These are phyloP conservation scores for Belonocnema kinseyi DNA, from an alignment of 1,140 invertebrate genomes.

Conservation along the genomic window DNA sequence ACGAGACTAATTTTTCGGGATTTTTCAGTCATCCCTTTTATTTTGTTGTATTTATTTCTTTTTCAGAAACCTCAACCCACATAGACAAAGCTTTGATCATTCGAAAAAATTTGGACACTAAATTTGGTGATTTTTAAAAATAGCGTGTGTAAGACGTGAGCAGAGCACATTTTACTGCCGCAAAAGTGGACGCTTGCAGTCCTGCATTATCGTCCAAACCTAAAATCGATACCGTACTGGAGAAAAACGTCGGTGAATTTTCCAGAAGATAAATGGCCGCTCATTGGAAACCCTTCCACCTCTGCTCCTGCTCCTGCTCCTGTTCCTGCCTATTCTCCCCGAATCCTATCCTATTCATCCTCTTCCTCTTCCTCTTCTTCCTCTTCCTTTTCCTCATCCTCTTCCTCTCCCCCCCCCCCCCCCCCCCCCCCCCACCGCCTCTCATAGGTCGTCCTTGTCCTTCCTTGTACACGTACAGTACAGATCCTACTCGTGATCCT, in stretches of 20 bases:
- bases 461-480: not conserved
- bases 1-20: too few species aligned
- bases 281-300: slow-evolving; percentile 62
- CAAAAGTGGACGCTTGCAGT: slow-evolving; percentile 30
- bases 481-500: slow-evolving; percentile 16
- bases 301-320: slow-evolving; percentile 1
- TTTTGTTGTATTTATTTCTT: too few species aligned
- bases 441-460: not conserved
- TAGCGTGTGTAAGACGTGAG: slow-evolving; percentile 3
- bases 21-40: too few species aligned
- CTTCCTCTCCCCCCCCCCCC: too few species aligned
- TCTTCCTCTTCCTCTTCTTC: not conserved
- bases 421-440: not conserved
- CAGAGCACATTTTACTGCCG: slow-evolving; percentile 22
- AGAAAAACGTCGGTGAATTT: slow-evolving; percentile 65
- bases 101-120: not conserved
- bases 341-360: not conserved
- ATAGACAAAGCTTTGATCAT: not conserved
- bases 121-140: not conserved
- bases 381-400: slow-evolving; percentile 1
- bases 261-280: slow-evolving; percentile 64
- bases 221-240: slow-evolving; percentile 64
- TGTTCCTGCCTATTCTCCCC: slow-evolving; percentile 37
- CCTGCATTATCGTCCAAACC: slow-evolving; percentile 61
- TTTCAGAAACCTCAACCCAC: too few species aligned